Base-by-base conservation (phyloP, 2,113 vertebrate species). In the Eulemur rufifrons region DNA sequence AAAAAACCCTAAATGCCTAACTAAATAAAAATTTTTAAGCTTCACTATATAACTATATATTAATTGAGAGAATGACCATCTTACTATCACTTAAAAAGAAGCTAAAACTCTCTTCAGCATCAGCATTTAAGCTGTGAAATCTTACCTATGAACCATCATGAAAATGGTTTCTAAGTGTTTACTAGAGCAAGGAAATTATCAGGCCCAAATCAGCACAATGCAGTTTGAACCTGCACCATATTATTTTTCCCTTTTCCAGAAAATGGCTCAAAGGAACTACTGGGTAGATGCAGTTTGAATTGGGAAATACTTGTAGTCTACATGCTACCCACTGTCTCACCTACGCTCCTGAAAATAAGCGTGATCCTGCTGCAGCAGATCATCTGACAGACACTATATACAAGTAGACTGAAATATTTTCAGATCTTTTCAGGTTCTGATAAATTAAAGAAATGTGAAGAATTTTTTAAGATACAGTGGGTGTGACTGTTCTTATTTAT, bases 311-410 rank as follows among this genome's bases (percentile, higher is more conserved):
- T 47, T 59, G 10, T 45, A 42, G 86, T 37, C 50, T 64, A 0
- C 0, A 0, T 3, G 1, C 27, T 25, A 4, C 21, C 13, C 4
- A 0, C 17, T 56, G 11, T 42, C 69, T 81, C 56, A 39, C 1
- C 11, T 47, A 1, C 0, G 9, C 18, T 14, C 14, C n/a, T 27
- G 6, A 20, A 85, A 37, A 37, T 89, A 39, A 39, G 6, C 1
- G 0, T 2, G 10, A 2, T 81, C 74, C 34, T 7, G 6, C 25
- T 64, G 59, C 29, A 88, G 63, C 5, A 56, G 54, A 56, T 17
- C 18, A 12, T 59, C 90, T 61, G 34, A 47, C 37, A 77, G 45
- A 32, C 18, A 5, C 29, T 78, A 18, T 21, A 39, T 23, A 14
- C 15, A 47, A 83, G 23, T 6, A 74, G 63, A 59, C 7, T 52